Conservation (phyloP, 2,113 vertebrate species). For the Phyllostomus discolor region DNA sequence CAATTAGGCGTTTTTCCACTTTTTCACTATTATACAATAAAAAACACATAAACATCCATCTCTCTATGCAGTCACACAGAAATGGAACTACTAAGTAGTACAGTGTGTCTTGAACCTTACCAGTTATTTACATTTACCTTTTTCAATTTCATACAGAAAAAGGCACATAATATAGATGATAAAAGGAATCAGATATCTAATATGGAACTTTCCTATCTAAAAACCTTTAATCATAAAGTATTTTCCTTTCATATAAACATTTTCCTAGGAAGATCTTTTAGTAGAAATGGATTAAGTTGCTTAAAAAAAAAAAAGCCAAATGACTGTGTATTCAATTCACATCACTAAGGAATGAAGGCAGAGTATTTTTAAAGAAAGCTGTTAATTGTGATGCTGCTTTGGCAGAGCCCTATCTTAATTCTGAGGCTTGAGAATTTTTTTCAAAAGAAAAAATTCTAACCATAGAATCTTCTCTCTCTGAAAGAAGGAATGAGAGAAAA, state of each 20-base stretch:
- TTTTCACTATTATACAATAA: not conserved
- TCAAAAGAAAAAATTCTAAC: not conserved
- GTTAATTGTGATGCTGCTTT: not conserved
- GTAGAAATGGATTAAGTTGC: not conserved
- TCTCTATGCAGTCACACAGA: not conserved
- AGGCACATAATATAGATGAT: not conserved
- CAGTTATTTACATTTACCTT: not conserved
- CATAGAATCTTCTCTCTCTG: not conserved
- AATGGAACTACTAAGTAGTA: not conserved
- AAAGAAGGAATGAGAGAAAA: not conserved
- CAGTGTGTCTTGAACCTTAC: not conserved
- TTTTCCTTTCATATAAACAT: not conserved
- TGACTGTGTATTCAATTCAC: not conserved
- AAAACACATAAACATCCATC: not conserved
- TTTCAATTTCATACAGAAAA: not conserved
- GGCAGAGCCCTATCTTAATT: not conserved
- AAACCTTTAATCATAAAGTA: not conserved
- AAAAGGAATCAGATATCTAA: not conserved
- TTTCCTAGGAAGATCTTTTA: not conserved
- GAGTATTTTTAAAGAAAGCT: not conserved
- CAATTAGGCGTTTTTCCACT: not conserved
- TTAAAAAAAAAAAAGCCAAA: not conserved
- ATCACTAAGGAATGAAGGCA: not conserved
- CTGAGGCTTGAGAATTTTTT: not conserved
- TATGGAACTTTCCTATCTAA: not conserved